A percentile compares a stretch with the other conserved stretches of the same genome.
These are phyloP conservation scores for Cataglyphis albicans DNA, from an alignment of 2,888 invertebrate genomes.

Conservation along the genomic window DNA sequence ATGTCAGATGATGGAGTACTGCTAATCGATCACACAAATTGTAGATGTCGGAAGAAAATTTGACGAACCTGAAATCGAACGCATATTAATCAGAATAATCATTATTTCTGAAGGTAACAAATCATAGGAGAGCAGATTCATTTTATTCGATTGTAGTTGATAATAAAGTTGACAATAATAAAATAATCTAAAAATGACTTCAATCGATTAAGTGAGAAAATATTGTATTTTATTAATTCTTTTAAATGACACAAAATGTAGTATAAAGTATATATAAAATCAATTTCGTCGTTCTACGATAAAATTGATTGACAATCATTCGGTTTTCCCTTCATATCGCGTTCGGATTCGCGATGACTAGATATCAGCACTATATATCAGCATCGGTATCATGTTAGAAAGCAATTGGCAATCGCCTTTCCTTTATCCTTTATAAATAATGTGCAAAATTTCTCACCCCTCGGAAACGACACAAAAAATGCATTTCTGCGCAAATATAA, in stretches of 20 bases:
- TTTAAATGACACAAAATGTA: constrained; percentile 20
- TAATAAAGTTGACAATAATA: neutral
- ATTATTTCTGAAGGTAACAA: neutral
- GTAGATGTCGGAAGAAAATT: constrained; percentile 10
- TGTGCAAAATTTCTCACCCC: neutral
- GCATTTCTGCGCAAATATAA: neutral
- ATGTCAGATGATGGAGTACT: neutral
- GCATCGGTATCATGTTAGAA: neutral
- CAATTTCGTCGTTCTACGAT: neutral
- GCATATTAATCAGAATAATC: constrained; percentile 12
- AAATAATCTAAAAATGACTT: constrained; percentile 2
- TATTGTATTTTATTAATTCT: constrained; percentile 39
- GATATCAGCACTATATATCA: constrained; percentile 6
- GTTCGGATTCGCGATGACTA: constrained; percentile 33
- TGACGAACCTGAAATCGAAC: constrained; percentile 65
- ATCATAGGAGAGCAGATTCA: neutral
- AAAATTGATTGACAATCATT: neutral
- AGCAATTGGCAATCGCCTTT: neutral
- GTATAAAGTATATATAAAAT: neutral
- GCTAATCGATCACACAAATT: neutral
- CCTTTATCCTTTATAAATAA: neutral
- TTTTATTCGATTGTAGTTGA: constrained; percentile 5
- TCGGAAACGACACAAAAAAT: neutral
- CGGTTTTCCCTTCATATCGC: neutral
- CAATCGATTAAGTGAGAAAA: constrained; percentile 30